Conservation (phyloP, 2,888 invertebrate genomes). For the Philopedon plagiatum region DNA sequence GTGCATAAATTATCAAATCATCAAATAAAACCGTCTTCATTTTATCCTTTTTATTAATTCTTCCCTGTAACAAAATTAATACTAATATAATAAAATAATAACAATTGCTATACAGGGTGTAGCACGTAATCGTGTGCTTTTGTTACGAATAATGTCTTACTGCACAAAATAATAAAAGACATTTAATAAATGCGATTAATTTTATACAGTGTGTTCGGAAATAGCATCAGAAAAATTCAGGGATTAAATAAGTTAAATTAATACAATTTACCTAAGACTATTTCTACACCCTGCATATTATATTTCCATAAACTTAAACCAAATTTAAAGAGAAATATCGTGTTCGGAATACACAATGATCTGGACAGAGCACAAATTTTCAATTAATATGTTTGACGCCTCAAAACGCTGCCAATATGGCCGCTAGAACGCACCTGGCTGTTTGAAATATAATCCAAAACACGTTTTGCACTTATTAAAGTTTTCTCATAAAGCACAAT, state of each 20-base stretch:
- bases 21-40: too few relatives aligned
- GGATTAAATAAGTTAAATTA: too few relatives aligned
- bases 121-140: not conserved
- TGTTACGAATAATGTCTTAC: not conserved
- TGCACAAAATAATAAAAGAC: not conserved
- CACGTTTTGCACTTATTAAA: conserved; percentile 1
- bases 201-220: too few relatives aligned
- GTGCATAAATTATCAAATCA: too few relatives aligned
- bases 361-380: conserved; percentile 1
- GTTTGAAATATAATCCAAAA: conserved; percentile 14
- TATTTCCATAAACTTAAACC: too few relatives aligned
- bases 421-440: conserved; percentile 15
- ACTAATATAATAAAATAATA: too few relatives aligned
- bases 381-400: conserved; percentile 25
- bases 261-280: too few relatives aligned
- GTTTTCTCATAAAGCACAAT: conserved; percentile 25
- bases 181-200: too few relatives aligned
- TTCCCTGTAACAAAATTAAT: too few relatives aligned
- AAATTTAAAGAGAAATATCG: conserved; percentile 3
- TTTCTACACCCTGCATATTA: not conserved
- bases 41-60: too few relatives aligned
- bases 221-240: too few relatives aligned
- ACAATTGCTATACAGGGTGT: not conserved
- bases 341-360: conserved; percentile 16
- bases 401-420: conserved; percentile 8